Base-by-base conservation (phyloP, 2,797 vertebrate species). In the Lutjanus campechanus region DNA sequence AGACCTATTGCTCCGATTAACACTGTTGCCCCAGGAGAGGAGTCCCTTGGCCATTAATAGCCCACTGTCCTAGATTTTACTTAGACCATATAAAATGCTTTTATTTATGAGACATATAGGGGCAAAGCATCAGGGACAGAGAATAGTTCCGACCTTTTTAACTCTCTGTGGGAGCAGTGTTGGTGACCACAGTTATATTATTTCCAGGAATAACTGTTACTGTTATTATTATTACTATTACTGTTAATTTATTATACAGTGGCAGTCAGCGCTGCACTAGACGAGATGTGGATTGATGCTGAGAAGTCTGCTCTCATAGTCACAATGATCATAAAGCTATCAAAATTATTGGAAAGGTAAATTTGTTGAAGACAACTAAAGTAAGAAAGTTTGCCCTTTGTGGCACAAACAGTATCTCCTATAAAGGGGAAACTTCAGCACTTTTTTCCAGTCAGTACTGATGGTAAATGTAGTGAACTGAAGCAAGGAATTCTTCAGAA, bases 1-100 rank as follows among this genome's bases (percentile, higher is more conserved):
- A 94, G 93, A 95, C 93, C 95, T 95, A 95, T 95, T 95, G 95
- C 94, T 95, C 93, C 91, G 93, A 95, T 95, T 95, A 96, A 96
- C 95, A 94, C 93, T 91, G 88, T 88, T 88, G 92, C 92, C 93
- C 94, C 93, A 65, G 72, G 93, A 94, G 92, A 85, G 88, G 69
- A 89, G 87, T 87, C 89, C 85, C 87, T 76, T 72, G 86, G 84
- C 88, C 93, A 91, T 93, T 94, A 95, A 95, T 92, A 93, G 90
- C 89, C 85, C 82, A 87, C 84, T 92, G 91, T 95, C 92, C 92
- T 76, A 85, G 87, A 90, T 94, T 94, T 91, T 75, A 91, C 90
- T 81, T 80, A 70, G 88, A 87, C 81, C 90, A 89, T 87, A 89
- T 91, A 89, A 92, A 94, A 92, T 85, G 80, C 80, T 91, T 88